These are phyloP conservation scores for Oopsacas minuta DNA, from an alignment of 37 sponge, comb jelly and placozoan genomes.

Conservation along the genomic window DNA sequence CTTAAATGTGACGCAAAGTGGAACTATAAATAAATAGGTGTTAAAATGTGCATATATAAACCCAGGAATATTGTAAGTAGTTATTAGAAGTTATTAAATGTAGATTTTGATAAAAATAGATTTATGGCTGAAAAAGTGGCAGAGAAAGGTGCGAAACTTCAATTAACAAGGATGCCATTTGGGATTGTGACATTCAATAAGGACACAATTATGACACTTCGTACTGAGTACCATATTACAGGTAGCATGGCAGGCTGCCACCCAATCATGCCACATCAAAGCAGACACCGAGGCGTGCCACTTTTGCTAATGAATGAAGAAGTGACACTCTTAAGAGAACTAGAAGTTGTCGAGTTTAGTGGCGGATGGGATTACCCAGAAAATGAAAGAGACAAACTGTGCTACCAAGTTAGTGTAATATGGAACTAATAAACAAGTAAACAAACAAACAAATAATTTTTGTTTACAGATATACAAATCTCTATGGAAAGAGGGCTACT, in stretches of 20 bases:
- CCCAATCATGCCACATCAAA: not conserved
- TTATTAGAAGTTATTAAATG: not conserved
- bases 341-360: not conserved
- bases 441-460: too few species aligned
- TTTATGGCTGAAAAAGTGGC: not conserved
- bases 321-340: not conserved
- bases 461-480: not conserved
- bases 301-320: not conserved
- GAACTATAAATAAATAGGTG: not conserved
- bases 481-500: slow-evolving; percentile 8
- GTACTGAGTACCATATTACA: not conserved
- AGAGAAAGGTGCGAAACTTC: not conserved
- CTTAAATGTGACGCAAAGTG: not conserved
- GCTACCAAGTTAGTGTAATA: too few species aligned
- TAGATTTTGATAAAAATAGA: not conserved
- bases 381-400: not conserved
- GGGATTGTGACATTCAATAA: not conserved
- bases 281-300: not conserved
- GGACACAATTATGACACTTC: not conserved
- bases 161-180: not conserved
- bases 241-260: slow-evolving; percentile 11
- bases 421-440: too few species aligned
- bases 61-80: not conserved
- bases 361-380: not conserved
- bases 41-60: not conserved